phyloP scores from a whole-genome alignment of 2,113 vertebrate species.

The Polypterus senegalus region DNA sequence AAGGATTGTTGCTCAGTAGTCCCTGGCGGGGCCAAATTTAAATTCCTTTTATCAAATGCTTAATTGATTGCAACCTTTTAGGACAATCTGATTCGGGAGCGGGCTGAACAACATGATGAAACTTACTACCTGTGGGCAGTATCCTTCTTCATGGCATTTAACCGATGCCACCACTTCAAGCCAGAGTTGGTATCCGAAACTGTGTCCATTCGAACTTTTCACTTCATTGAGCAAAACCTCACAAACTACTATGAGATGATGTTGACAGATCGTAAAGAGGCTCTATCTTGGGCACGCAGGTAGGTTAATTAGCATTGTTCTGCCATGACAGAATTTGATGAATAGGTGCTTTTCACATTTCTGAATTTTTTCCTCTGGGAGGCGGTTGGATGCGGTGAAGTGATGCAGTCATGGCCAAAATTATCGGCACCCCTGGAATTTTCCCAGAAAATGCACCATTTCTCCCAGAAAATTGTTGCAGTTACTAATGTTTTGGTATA shows the following conservation, averaged over 20 bases:
- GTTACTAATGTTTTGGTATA: too few species aligned
- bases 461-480: too few species aligned
- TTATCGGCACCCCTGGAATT: too few species aligned
- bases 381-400: too few species aligned
- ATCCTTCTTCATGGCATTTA: constrained; percentile 94
- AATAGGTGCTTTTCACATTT: too few species aligned
- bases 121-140: constrained; percentile 89
- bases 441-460: too few species aligned
- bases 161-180: constrained; percentile 65
- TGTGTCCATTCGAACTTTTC: constrained; percentile 72
- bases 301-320: constrained; percentile 16
- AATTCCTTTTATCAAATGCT: too few species aligned
- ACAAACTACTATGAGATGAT: constrained; percentile 93
- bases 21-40: too few species aligned
- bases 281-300: constrained; percentile 79
- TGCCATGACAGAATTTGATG: too few species aligned
- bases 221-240: constrained; percentile 87
- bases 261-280: constrained; percentile 79
- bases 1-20: too few species aligned
- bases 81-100: constrained; percentile 79
- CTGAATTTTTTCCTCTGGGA: too few species aligned
- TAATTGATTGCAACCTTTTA: constrained; percentile 21
- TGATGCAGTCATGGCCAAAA: too few species aligned
- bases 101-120: constrained; percentile 81
- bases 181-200: constrained; percentile 88